Percentiles rank a stretch among this genome's conserved stretches.
phyloP scores from a whole-genome alignment of 2,113 vertebrate genomes.

The Pseudopodoces humilis region DNA sequence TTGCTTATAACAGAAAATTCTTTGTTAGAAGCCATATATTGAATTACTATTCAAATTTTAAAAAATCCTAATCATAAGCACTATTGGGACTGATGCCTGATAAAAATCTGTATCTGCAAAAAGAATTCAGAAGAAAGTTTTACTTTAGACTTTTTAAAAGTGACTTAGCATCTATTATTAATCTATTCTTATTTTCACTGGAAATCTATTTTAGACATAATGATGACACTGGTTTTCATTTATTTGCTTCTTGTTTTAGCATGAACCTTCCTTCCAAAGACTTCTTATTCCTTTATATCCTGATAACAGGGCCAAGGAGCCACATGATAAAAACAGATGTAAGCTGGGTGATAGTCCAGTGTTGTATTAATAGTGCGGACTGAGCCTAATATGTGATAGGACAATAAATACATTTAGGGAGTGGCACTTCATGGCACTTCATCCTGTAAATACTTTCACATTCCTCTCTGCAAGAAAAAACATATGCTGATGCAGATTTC shows the following conservation, averaged over 20 bases:
- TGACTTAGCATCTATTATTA: background rate
- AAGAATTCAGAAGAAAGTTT: background rate
- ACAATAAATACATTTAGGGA: conserved; percentile 58
- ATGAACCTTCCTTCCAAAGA: background rate
- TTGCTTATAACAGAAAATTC: background rate
- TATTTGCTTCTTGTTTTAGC: background rate
- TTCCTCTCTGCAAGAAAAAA: conserved; percentile 50
- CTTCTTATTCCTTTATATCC: background rate
- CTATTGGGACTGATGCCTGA: background rate
- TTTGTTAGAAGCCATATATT: background rate
- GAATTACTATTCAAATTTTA: background rate
- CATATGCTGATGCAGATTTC: conserved; percentile 62
- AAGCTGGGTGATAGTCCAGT: background rate
- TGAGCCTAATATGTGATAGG: conserved; percentile 24
- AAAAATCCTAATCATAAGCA: background rate
- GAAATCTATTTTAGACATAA: background rate
- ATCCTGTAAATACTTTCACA: conserved; percentile 26
- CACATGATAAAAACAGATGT: background rate
- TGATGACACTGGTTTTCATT: background rate
- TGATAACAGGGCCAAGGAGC: background rate
- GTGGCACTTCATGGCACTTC: background rate
- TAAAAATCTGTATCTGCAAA: background rate
- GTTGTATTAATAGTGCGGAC: background rate
- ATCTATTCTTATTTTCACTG: background rate
- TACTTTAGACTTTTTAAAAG: background rate